Percentiles rank a stretch among this genome's conserved stretches.
These are phyloP conservation scores for Acrocephalus arundinaceus DNA, from an alignment of 2,113 vertebrate species.

Conservation along the genomic window DNA sequence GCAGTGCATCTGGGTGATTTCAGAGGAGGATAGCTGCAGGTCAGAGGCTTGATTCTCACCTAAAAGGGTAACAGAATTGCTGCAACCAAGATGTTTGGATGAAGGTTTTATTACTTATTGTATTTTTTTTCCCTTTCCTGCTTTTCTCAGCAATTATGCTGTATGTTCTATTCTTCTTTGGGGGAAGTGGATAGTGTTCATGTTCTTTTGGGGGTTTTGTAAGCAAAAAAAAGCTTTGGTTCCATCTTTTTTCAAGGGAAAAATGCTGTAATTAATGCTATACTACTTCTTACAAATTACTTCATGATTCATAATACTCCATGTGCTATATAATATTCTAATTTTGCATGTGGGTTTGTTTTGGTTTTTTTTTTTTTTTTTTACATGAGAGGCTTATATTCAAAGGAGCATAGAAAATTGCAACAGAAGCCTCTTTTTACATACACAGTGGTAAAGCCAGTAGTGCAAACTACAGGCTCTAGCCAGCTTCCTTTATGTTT, in stretches of 20 bases:
- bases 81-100: background rate
- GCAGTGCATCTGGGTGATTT: background rate
- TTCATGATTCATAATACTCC: background rate
- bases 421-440: background rate
- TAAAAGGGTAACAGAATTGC: background rate
- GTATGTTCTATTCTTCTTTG: background rate
- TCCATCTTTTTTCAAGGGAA: background rate
- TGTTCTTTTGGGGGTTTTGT: background rate
- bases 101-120: background rate
- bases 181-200: background rate
- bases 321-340: background rate
- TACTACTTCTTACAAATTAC: background rate
- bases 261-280: background rate
- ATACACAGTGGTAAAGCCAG: background rate
- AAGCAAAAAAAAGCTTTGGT: background rate
- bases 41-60: background rate
- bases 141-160: background rate
- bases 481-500: background rate
- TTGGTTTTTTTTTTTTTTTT: background rate
- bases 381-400: background rate
- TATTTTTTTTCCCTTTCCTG: background rate
- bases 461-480: background rate
- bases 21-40: background rate
- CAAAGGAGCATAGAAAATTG: background rate
- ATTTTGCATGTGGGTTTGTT: background rate